Evolutionary conservation across 2,888 invertebrate genomes (phyloP), one percentile per base, ranked within the genome.

Genomic region (Holacanthella duospinosa): DNA sequence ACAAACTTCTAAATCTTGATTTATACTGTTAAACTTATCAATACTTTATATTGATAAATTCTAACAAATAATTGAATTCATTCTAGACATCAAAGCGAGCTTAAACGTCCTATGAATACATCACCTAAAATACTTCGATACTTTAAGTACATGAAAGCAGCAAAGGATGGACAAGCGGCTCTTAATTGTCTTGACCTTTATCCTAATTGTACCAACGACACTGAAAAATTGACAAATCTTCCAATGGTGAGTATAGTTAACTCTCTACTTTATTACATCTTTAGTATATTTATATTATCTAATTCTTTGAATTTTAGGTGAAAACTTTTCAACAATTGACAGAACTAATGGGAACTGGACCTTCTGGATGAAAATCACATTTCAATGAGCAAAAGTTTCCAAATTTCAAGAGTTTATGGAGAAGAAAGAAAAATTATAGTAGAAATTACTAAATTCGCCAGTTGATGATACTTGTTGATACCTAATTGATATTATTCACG

Each of bases 101-200:
- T 92, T 56, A 82, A 88, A 2, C 86, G 89, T 61, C 92, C 92
- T 0, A 85, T 89, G 0, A 86, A 87, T 0, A 90, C 91, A 76
- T 91, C 91, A 77, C 86, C 89, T 0, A 90, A 91, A 74, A 90
- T 92, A 65, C 79, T 92, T 48, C 81, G 92, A 61, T 92, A 92
- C 80, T 92, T 91, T 82, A 85, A 86, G 63, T 92, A 92, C 78
- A 91, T 92, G 90, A 86, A 89, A 69, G 88, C 92, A 0, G 92
- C 91, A 16, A 85, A 90, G 76, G 73, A 73, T 64, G 73, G 73
- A 12, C 73, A 73, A 64, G 66, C 71, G 25, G 65, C 66, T n/a
- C 65, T 65, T 9, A 70, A 68, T 56, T 73, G 73, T 54, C 64
- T 68, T 4, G 73, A 73, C 43, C 56, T 71, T 36, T 73, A 73